Evolutionary conservation across 2,113 vertebrate genomes (phyloP).

Genomic region (Deroptyus accipitrinus): DNA sequence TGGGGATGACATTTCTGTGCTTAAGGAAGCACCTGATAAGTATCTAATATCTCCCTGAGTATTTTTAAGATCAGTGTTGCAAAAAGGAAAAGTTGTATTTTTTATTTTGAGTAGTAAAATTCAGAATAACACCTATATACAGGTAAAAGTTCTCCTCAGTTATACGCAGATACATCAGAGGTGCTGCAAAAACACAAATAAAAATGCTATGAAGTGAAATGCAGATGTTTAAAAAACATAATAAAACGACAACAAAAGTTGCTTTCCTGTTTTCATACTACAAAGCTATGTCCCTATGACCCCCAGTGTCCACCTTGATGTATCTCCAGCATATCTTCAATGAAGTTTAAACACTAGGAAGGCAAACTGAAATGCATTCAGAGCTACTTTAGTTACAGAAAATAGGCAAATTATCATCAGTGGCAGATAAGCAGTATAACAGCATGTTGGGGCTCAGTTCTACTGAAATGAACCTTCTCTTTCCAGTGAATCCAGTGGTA

Average conservation of each 20-base stretch:
- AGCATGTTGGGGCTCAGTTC: not conserved
- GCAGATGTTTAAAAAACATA: not conserved
- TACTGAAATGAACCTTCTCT: not conserved
- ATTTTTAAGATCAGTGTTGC: not conserved
- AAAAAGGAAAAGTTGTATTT: not conserved
- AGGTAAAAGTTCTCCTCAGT: not conserved
- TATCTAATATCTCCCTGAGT: not conserved
- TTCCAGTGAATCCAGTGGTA: not conserved
- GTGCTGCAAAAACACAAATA: not conserved
- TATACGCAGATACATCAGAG: not conserved
- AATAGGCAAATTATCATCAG: not conserved
- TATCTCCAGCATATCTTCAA: not conserved
- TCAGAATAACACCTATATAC: not conserved
- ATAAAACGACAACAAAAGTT: not conserved
- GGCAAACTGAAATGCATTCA: not conserved
- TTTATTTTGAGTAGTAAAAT: not conserved
- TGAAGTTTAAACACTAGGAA: not conserved
- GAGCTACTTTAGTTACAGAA: not conserved
- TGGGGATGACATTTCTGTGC: conserved; percentile 30
- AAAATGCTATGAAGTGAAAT: not conserved
- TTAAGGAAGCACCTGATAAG: conserved; percentile 22
- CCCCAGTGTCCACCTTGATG: rapidly evolving
- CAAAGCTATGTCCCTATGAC: not conserved
- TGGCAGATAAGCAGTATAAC: not conserved
- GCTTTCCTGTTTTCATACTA: not conserved